These are phyloP conservation scores for Nerophis lumbriciformis DNA, from an alignment of 2,113 vertebrate species.

Conservation along the genomic window DNA sequence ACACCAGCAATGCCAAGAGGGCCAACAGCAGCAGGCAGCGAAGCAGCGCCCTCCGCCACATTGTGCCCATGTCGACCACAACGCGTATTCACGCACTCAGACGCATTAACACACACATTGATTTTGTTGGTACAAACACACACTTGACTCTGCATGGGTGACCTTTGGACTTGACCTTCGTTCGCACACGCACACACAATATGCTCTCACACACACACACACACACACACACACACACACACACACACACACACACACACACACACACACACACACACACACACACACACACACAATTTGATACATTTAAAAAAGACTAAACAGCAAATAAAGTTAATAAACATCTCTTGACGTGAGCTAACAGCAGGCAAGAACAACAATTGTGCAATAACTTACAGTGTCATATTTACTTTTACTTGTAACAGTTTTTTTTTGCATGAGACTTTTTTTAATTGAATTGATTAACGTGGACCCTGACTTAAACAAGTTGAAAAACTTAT, in stretches of 20 bases:
- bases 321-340: too few species aligned
- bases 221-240: too few species aligned
- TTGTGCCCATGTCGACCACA: conserved; percentile 32
- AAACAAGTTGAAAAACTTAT: too few species aligned
- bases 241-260: background rate
- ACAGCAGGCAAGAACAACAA: too few species aligned
- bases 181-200: background rate
- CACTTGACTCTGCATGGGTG: background rate
- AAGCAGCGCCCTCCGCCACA: conserved; percentile 14
- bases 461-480: too few species aligned
- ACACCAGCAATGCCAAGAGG: conserved; percentile 49
- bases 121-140: background rate
- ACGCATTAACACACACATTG: background rate
- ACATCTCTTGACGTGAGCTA: too few species aligned
- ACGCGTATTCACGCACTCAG: background rate
- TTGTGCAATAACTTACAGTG: too few species aligned
- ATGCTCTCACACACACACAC: too few species aligned
- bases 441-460: too few species aligned
- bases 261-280: background rate
- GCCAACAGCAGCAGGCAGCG: conserved; percentile 37
- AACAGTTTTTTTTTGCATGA: too few species aligned
- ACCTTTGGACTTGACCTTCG: conserved; percentile 3
- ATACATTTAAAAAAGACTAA: background rate
- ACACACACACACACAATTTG: too few species aligned
- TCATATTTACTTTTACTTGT: too few species aligned